phyloP scores from a whole-genome alignment of 2,797 vertebrate genomes.

The Trachurus trachurus region DNA sequence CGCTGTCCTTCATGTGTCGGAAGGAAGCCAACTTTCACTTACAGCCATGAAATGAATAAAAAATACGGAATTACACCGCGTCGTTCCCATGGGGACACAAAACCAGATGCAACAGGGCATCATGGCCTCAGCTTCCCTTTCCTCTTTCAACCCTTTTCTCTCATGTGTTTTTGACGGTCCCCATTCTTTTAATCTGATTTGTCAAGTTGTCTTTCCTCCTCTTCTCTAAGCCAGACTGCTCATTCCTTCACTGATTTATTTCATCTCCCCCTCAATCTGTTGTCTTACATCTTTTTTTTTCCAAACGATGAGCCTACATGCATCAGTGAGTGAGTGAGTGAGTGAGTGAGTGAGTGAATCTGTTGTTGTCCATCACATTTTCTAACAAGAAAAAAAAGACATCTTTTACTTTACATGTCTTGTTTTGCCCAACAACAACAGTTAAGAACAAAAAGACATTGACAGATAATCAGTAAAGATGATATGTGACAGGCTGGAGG shows the following conservation, averaged over 20 bases:
- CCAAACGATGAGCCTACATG: background rate
- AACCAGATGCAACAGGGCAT: background rate
- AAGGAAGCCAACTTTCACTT: slow-evolving; percentile 4
- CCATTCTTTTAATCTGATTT: slow-evolving; percentile 4
- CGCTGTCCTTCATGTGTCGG: slow-evolving; percentile 23
- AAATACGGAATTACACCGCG: background rate
- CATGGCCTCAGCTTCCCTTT: background rate
- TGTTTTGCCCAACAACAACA: background rate
- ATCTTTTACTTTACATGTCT: background rate
- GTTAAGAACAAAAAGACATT: background rate
- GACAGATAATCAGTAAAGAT: background rate
- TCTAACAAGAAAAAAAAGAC: background rate
- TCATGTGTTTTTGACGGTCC: slow-evolving; percentile 1
- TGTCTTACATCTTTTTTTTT: slow-evolving; percentile 22
- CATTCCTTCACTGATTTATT: slow-evolving; percentile 13
- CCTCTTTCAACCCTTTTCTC: background rate
- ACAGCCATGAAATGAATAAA: slow-evolving; percentile 5
- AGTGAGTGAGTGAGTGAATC: no score
- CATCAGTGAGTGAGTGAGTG: background rate
- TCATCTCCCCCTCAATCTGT: slow-evolving; percentile 2
- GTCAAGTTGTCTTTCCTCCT: background rate
- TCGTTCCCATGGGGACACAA: background rate
- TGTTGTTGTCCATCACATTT: no score
- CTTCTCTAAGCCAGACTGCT: background rate
- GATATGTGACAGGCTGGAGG: background rate